Evolutionary conservation across 2,797 vertebrate genomes (phyloP), one percentile per base, ranked within the genome.

Genomic region (Hybognathus amarus): DNA sequence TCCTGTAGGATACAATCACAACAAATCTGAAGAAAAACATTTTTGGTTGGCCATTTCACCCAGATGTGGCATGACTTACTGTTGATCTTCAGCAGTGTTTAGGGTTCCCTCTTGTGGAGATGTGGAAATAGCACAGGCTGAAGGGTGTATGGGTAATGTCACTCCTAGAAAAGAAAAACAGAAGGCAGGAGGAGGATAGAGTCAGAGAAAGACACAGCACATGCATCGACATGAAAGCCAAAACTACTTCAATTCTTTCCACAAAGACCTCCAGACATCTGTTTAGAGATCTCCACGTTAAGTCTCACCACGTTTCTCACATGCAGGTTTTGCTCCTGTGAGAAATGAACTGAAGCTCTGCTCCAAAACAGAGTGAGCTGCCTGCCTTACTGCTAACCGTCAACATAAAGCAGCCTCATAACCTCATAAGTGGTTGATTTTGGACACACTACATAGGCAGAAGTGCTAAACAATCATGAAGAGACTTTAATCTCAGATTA

Each of bases 161-260:
- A 94, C 30, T 20, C 91, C 96, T 96, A 91, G 93, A 82, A 56
- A 56, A n/a, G 9, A 56, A n/a, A 73, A 76, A 9, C 30, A 42
- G 20, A 82, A 77, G 5, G 6, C 40, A 59, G 52, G 1, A 79
- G 9, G 27, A 56, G 3, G 0, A 40, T 38, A 67, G 0, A 79
- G 4, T 50, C 38, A 77, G 61, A 47, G 38, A 27, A 42, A n/a
- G n/a, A 75, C 63, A 42, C 33, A 24, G 20, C 79, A 64, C 73
- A 81, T 77, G 7, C 18, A 33, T 40, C 20, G 59, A 36, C 3
- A 36, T 27, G 33, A 80, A n/a, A 13, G 30, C 36, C 70, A 54
- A 59, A 85, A 10, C 36, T n/a, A 27, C 42, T 20, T 40, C 1
- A n/a, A 18, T 56, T 54, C 56, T 73, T 84, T 67, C 67, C 73